Base-by-base conservation (phyloP, 2,797 vertebrate species). In the Chrysocyon brachyurus region DNA sequence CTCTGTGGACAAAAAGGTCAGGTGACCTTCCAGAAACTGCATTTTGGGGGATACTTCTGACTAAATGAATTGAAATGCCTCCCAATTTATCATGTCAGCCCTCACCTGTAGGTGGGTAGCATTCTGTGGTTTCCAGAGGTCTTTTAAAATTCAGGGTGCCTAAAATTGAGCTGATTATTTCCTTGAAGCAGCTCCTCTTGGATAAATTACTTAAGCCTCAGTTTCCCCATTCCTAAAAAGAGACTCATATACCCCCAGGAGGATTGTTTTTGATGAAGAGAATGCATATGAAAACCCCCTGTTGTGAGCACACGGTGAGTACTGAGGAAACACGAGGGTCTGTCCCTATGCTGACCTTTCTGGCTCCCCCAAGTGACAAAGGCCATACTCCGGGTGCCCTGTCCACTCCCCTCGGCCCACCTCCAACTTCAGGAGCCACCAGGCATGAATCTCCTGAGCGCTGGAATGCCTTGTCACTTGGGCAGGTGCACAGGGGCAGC, bases 361-460 rank as follows among this genome's bases (percentile, higher is more conserved):
- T 56, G 16, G 57, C n/a, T 57, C 64, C 57, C 57, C 12, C 9
- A 73, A 57, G 22, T 5, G 24, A 63, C 77, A 8, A 9, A 15
- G 78, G 10, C 49, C 14, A 7, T 12, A 12, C 0, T 2, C 28
- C 1, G 14, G 10, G 33, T 19, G 57, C 14, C 17, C 46, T 9
- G 4, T 24, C 33, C 4, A 0, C 10, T 12, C 24, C 24, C 7
- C 52, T n/a, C 0, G 0, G 1, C 26, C 4, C 17, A 72, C 52
- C 15, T 46, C 33, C 12, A 36, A 52, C 61, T 33, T 87, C n/a
- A 79, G 52, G 11, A 46, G 19, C 59, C 31, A 15, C 33, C 22
- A 6, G 11, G 28, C 40, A 12, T 28, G 52, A 28, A 28, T 54
- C 36, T n/a, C 36, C 78, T 59, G 6, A 10, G 10, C 17, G 1